Evolutionary conservation across 2,113 vertebrate genomes (phyloP).

Genomic region (Arenaria interpres): DNA sequence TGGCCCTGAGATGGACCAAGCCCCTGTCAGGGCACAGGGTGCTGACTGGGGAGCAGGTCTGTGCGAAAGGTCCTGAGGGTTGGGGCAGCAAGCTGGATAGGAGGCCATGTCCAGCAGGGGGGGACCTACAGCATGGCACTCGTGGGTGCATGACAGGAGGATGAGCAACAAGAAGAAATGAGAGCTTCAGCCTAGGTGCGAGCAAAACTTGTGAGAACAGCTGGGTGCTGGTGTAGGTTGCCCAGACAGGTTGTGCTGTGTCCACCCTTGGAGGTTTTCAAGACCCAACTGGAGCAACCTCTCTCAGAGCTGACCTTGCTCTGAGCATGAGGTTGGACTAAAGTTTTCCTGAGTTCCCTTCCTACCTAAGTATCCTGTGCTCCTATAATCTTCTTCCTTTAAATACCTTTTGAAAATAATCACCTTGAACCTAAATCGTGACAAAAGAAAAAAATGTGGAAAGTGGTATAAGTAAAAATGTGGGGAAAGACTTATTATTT

Average conservation of each 20-base stretch:
- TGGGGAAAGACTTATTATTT: not conserved
- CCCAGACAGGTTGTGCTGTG: not conserved
- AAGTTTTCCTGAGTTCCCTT: not conserved
- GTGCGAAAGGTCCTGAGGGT: not conserved
- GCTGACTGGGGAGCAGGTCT: not conserved
- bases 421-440: not conserved
- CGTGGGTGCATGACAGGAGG: not conserved
- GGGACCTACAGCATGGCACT: not conserved
- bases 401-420: not conserved
- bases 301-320: not conserved
- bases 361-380: not conserved
- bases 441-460: not conserved
- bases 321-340: not conserved
- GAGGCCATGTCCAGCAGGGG: fast-evolving
- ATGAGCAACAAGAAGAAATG: not conserved
- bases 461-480: not conserved
- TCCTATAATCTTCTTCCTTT: not conserved
- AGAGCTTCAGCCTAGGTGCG: not conserved
- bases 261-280: not conserved
- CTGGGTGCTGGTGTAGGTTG: not conserved
- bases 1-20: not conserved
- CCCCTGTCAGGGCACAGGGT: not conserved
- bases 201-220: not conserved
- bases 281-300: not conserved
- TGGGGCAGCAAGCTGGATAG: not conserved